Conservation (phyloP, 2,888 invertebrate species). For the Seira ritae region DNA sequence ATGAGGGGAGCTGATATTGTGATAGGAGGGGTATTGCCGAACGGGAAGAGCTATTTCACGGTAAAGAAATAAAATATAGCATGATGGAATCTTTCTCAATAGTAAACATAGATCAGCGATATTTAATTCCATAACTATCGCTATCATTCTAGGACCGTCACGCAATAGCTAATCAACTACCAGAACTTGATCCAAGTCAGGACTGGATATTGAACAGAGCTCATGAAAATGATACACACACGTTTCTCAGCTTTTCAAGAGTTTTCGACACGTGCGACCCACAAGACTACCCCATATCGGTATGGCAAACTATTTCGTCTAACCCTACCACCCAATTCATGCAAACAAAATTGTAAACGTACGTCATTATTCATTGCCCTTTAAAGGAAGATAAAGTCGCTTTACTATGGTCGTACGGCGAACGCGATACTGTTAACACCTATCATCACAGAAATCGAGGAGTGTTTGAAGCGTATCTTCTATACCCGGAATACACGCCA, state of each 20-base stretch:
- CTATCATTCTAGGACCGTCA: slow-evolving; percentile 41
- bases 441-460: slow-evolving; percentile 38
- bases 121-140: no score
- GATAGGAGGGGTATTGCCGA: slow-evolving; percentile 30
- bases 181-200: slow-evolving; percentile 36
- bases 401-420: slow-evolving; percentile 47
- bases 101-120: no score
- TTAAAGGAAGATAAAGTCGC: slow-evolving; percentile 39
- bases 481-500: slow-evolving; percentile 34
- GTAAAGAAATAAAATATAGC: slow-evolving; percentile 8
- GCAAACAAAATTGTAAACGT: no score
- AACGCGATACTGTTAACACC: not conserved
- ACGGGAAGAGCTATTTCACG: slow-evolving; percentile 40
- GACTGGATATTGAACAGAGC: slow-evolving; percentile 27
- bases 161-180: slow-evolving; percentile 10
- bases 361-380: not conserved
- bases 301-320: no score
- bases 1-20: slow-evolving; percentile 50
- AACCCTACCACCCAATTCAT: no score
- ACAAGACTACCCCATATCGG: slow-evolving; percentile 46
- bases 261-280: slow-evolving; percentile 49
- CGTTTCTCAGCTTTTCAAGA: slow-evolving; percentile 33
- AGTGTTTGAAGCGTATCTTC: slow-evolving; percentile 8
- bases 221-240: slow-evolving; percentile 19
- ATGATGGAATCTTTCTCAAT: not conserved